Base-by-base conservation (phyloP, 2,888 invertebrate genomes). In the Agapostemon virescens region DNA sequence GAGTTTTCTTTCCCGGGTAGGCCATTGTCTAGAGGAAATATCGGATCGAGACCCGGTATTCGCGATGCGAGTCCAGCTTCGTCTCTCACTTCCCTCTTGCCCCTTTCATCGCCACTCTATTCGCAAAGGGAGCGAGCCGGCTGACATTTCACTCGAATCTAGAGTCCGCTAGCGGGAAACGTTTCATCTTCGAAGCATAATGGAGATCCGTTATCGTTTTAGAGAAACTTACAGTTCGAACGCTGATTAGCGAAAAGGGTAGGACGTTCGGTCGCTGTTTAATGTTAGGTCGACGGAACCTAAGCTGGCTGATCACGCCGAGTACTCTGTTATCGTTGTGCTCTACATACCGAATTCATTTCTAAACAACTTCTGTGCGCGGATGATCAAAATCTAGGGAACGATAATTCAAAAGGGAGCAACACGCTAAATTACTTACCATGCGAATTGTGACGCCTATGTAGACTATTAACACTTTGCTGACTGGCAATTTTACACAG, bases 81-180 rank as follows among this genome's bases (percentile, higher is more conserved):
- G 72, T 79, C 80, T 75, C 71, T 74, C 78, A 63, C 84, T 80
- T 67, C 81, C 80, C 70, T 49, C 71, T 77, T 75, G 81, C 71
- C 61, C 40, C 68, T 69, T 55, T 58, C 75, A 15, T 26, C 79
- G 81, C 71, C 82, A 75, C 83, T 80, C 77, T 76, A 68, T 85
- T 81, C 69, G 79, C 83, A 74, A 86, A 84, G 84, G 82, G 77
- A 82, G 77, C 77, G 71, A 26, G 74, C 73, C 70, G 82, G 81
- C 87, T 89, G 90, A 89, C 89, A 89, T 90, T 90, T 89, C 86
- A 87, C 87, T 89, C 81, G 85, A 77, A 72, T 77, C 52, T 58
- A 69, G 58, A 71, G 69, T 71, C 49, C 40, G 55, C 72, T 42
- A 58, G 49, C 49, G 64, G 76, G 69, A 81, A 58, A 64, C 70